A percentile compares a stretch with the other conserved stretches of the same genome.
phyloP scores from a whole-genome alignment of 2,113 vertebrate genomes.

The Urocolius indicus region DNA sequence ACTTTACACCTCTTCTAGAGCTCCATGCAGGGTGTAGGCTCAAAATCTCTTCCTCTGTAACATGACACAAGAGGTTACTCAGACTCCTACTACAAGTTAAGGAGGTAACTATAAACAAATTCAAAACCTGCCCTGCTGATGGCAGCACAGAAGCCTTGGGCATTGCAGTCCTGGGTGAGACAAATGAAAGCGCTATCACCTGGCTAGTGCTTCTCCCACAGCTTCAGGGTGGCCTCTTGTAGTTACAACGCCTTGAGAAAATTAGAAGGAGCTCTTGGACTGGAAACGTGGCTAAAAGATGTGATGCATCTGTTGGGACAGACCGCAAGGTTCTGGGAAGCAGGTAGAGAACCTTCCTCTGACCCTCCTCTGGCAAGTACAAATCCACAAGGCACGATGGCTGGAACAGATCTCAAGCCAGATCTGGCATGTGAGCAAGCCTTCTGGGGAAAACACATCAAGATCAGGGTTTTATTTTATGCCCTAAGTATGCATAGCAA shows the following conservation, averaged over 20 bases:
- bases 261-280: neutral
- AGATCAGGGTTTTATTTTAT: neutral
- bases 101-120: neutral
- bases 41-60: neutral
- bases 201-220: no score
- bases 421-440: neutral
- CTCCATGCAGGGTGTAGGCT: neutral
- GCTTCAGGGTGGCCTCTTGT: no score
- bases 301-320: rapidly evolving
- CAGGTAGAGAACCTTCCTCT: neutral
- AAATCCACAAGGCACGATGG: neutral
- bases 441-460: neutral
- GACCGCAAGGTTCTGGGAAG: neutral
- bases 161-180: neutral
- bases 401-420: neutral
- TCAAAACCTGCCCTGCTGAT: neutral
- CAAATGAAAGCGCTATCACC: neutral
- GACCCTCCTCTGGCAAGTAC: rapidly evolving
- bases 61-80: neutral
- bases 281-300: rapidly evolving
- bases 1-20: neutral
- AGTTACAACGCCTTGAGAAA: neutral
- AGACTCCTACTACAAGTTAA: neutral
- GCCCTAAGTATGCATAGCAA: neutral
- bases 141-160: rapidly evolving